phyloP scores from a whole-genome alignment of 2,113 vertebrate species.

The Apaloderma vittatum region DNA sequence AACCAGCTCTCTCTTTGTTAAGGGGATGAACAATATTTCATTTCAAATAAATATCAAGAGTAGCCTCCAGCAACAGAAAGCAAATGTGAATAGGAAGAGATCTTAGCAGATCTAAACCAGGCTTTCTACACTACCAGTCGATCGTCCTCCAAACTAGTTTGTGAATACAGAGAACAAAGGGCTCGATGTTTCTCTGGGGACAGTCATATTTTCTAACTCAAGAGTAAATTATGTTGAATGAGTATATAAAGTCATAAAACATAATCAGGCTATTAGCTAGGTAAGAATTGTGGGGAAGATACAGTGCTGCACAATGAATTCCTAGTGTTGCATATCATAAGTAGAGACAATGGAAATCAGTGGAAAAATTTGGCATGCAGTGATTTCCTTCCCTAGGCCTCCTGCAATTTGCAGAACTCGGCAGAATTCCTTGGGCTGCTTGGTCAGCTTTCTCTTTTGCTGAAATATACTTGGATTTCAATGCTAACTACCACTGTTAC shows the following conservation, averaged over 20 bases:
- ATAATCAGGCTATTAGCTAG: conserved; percentile 39
- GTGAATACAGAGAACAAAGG: conserved; percentile 73
- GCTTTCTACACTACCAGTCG: conserved; percentile 36
- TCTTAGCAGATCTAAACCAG: conserved; percentile 69
- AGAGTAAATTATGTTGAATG: conserved; percentile 58
- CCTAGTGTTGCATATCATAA: not conserved
- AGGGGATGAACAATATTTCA: conserved; percentile 66
- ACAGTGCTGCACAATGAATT: not conserved
- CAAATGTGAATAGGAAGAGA: conserved; percentile 62
- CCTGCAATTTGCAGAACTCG: conserved; percentile 55
- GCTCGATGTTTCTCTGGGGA: conserved; percentile 51
- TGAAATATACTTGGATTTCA: conserved; percentile 52
- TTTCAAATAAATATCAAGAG: conserved; percentile 66
- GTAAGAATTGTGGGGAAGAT: conserved; percentile 4
- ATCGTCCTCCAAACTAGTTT: conserved; percentile 71
- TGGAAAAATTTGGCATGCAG: conserved; percentile 24
- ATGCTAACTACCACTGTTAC: conserved; percentile 15
- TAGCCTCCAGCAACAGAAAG: conserved; percentile 72
- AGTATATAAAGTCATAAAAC: conserved; percentile 54
- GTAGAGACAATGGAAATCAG: conserved; percentile 58
- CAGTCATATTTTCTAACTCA: conserved; percentile 63
- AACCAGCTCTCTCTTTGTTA: conserved; percentile 35
- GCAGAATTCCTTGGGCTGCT: conserved; percentile 56
- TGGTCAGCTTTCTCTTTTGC: conserved; percentile 59
- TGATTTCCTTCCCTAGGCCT: conserved; percentile 50